Base-by-base conservation (phyloP, 2,113 vertebrate genomes). In the Aphelocoma coerulescens region DNA sequence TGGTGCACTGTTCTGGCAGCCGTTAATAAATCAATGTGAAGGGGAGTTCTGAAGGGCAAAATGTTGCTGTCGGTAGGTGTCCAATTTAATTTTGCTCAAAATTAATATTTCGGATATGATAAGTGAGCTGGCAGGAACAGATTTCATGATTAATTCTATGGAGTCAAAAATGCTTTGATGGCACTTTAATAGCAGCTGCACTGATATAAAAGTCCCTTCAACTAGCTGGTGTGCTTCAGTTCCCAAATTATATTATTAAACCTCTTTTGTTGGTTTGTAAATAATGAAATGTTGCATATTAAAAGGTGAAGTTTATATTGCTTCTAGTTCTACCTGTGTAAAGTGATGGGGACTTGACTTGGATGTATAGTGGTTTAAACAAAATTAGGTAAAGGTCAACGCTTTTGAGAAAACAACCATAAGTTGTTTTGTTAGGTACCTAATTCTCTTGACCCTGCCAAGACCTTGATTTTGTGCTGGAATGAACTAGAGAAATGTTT, bases 81-180 rank as follows among this genome's bases (percentile, higher is more conserved):
- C 98, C 95, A 94, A 98, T 98, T 98, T 98, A 98, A 98, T 98
- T 98, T 98, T 98, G 91, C 97, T 98, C 97, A 98, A 98, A 98
- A 98, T 98, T 98, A 98, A 98, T 98, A 98, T 98, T 98, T 98
- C 93, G 96, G 97, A 98, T 98, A 98, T 98, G 98, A 98, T 98
- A 98, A 98, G 98, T 98, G 98, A 98, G 97, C 96, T 98, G 98
- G 97, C 98, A 98, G 98, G 96, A 98, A 96, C 97, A 98, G 97
- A 98, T 98, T 98, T 98, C 97, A 95, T 97, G 98, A 98, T 98
- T 98, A 98, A 98, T 98, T 98, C 97, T 97, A 65, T 95, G 90
- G 97, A 98, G 97, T 98, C 95, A 97, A 79, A 98, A 98, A 98
- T 96, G 97, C 97, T 98, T 98, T 98, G 97, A 98, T 98, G 97